phyloP scores from a whole-genome alignment of 2,888 invertebrate genomes.

The Andrena camellia region DNA sequence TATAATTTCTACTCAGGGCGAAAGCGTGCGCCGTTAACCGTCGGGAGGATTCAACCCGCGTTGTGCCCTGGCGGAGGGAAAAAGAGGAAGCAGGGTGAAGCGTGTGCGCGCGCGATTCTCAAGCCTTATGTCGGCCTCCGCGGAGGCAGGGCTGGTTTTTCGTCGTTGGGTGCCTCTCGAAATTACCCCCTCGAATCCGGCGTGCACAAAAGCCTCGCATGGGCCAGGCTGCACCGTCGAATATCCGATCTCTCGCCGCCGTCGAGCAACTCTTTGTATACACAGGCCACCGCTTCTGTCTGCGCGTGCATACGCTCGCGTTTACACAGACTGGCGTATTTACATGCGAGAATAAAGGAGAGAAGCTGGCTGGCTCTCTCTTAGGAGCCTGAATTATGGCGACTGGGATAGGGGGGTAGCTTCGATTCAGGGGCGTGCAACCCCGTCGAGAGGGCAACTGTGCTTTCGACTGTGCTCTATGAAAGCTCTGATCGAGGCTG shows the following conservation, averaged over 20 bases:
- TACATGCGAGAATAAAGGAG: conserved; percentile 38
- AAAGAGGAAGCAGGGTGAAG: no score
- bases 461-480: background rate
- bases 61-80: background rate
- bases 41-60: background rate
- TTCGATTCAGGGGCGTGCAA: conserved; percentile 28
- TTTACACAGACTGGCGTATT: conserved; percentile 19
- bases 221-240: conserved; percentile 39
- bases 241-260: conserved; percentile 49
- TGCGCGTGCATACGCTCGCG: conserved; percentile 17
- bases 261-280: conserved; percentile 52
- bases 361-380: conserved; percentile 15
- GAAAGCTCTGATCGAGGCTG: background rate
- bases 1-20: no score
- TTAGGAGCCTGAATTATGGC: conserved; percentile 30
- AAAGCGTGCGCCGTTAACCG: background rate
- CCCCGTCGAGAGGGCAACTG: conserved; percentile 1
- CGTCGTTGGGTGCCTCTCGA: conserved; percentile 54
- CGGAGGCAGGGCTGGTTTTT: conserved; percentile 29
- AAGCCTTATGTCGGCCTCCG: conserved; percentile 49
- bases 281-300: conserved; percentile 20
- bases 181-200: conserved; percentile 50
- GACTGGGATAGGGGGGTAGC: background rate
- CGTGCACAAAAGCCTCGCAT: conserved; percentile 37
- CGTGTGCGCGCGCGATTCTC: conserved; percentile 5